A percentile compares a stretch with the other conserved stretches of the same genome.
These are phyloP conservation scores for Orientallactaga sibirica DNA, from an alignment of 2,797 vertebrate species.

Conservation along the genomic window DNA sequence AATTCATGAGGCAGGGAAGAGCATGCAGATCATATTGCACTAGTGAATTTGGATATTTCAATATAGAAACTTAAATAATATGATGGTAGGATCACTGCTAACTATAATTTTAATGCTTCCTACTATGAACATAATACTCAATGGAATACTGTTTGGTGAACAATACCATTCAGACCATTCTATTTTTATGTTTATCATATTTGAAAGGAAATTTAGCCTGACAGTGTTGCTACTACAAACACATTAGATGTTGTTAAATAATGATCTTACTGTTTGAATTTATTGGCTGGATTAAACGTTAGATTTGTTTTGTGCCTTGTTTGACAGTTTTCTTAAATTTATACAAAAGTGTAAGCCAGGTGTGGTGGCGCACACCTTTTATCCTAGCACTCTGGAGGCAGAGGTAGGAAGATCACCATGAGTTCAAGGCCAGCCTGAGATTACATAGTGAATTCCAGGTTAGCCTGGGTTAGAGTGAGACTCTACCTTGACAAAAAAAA, in stretches of 20 bases:
- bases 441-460: too few relatives aligned
- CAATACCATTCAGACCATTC: not conserved
- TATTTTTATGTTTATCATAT: not conserved
- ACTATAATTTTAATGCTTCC: conserved; percentile 36
- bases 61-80: conserved; percentile 11
- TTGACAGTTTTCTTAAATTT: not conserved
- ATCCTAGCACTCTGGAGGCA: too few relatives aligned
- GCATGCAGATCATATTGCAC: not conserved
- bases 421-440: too few relatives aligned
- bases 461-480: too few relatives aligned
- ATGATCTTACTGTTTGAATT: not conserved
- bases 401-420: too few relatives aligned
- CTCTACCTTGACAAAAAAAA: too few relatives aligned
- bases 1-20: conserved; percentile 27
- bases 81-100: not conserved
- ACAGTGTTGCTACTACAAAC: not conserved
- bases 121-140: conserved; percentile 6
- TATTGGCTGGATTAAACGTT: not conserved
- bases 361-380: too few relatives aligned
- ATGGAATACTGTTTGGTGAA: not conserved
- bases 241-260: not conserved
- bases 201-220: not conserved
- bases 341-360: not conserved
- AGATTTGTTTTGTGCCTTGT: conserved; percentile 7
- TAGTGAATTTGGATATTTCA: conserved; percentile 26